These are phyloP conservation scores for Dascyllus trimaculatus DNA, from an alignment of 2,113 vertebrate genomes.

Conservation along the genomic window DNA sequence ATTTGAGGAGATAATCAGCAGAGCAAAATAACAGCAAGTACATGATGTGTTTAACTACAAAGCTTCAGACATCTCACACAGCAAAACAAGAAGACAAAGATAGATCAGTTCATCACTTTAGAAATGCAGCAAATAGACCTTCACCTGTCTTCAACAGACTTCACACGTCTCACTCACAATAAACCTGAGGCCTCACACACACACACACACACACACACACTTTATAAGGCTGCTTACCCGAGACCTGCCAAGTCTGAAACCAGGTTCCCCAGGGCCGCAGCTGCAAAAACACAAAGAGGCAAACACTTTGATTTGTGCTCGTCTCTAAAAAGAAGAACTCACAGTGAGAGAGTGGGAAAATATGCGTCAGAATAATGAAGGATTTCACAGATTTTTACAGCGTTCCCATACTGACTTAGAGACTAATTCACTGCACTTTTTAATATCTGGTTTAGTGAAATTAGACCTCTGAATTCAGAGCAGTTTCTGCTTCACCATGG, in stretches of 20 bases:
- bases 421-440: neutral
- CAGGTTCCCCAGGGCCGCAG: slow-evolving; percentile 96
- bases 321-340: too few relatives aligned
- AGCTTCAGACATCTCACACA: neutral
- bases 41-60: neutral
- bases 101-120: neutral
- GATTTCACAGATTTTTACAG: too few relatives aligned
- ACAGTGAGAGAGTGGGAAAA: too few relatives aligned
- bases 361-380: too few relatives aligned
- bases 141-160: neutral
- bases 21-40: neutral
- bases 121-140: neutral
- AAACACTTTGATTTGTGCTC: slow-evolving; percentile 17
- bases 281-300: slow-evolving; percentile 76
- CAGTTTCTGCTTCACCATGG: too few relatives aligned
- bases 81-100: neutral
- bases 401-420: too few relatives aligned
- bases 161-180: neutral
- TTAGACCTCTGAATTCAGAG: too few relatives aligned
- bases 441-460: too few relatives aligned
- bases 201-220: accelerated
- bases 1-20: neutral
- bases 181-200: neutral
- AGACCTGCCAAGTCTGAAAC: slow-evolving; percentile 97
- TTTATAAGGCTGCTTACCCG: slow-evolving; percentile 85